Evolutionary conservation across 2,888 invertebrate genomes (phyloP), one percentile per base, ranked within the genome.

Genomic region (Cryptus armator): DNA sequence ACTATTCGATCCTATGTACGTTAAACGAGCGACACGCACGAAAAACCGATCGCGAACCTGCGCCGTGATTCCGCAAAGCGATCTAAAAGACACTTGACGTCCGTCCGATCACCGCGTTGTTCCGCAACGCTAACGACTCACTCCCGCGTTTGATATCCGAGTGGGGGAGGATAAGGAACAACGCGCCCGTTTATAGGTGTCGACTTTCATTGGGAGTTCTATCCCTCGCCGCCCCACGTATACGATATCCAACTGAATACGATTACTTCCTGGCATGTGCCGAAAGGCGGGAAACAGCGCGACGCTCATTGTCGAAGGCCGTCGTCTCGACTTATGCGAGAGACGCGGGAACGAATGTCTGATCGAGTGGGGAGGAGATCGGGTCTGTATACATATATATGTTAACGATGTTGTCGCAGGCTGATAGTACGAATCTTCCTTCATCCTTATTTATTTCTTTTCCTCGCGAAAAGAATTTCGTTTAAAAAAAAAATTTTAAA

Each of bases 91-190:
- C 59, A 32, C 59, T 77, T 51, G 32, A 66, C 66, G 78, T 74
- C 7, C 66, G 79, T 74, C 7, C 46, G 72, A 76, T 72, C 56
- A 59, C 24, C 71, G 62, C 66, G 19, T 76, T 84, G 66, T 75
- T 76, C 56, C 76, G 44, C 37, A 43, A 29, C 67, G 75, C 37
- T 43, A 84, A 84, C 70, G 76, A 80, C 80, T 72, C 48, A 66
- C 74, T 77, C n/a, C 37, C 44, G 68, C 44, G 67, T 77, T 71
- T 19, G 51, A 64, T 67, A 78, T 64, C 16, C 71, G 87, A 86
- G 90, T 90, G 90, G 89, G 89, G 88, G 89, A 80, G 90, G 87
- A 89, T 88, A 89, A 89, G 87, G 89, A 90, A 90, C 83, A 85
- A 85, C 87, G 77, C 46, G 80, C 85, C 87, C 85, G 89, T 88